A percentile compares a stretch with the other conserved stretches of the same genome.
phyloP scores from a whole-genome alignment of 1,140 invertebrate species.

The Dolichoris vasculosae region DNA sequence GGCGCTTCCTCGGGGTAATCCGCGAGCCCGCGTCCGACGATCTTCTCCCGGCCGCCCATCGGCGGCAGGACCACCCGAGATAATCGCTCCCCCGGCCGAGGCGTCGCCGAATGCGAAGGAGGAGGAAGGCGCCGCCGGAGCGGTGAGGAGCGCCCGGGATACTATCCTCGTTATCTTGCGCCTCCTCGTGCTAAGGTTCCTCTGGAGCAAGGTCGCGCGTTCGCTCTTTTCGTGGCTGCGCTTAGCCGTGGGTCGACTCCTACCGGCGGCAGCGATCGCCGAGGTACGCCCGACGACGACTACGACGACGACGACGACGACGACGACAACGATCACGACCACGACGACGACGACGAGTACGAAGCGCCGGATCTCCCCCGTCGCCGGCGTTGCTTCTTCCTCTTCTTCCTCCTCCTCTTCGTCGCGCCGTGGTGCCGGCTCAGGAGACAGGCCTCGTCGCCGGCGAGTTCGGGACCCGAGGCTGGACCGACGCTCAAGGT shows the following conservation, averaged over 20 bases:
- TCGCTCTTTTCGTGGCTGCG: slow-evolving; percentile 38
- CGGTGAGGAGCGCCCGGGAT: not conserved
- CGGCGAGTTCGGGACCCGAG: slow-evolving; percentile 40
- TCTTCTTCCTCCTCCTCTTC: not conserved
- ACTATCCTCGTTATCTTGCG: not conserved
- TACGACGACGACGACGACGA: not conserved
- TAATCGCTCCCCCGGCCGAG: not conserved
- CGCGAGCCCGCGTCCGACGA: not conserved
- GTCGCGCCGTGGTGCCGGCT: not conserved
- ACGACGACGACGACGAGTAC: not conserved
- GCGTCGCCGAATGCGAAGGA: slow-evolving; percentile 20
- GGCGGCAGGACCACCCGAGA: not conserved
- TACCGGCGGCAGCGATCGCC: not conserved
- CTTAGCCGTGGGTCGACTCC: not conserved
- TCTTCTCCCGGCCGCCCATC: not conserved
- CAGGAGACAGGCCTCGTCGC: not conserved
- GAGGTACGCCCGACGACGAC: not conserved
- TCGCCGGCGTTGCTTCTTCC: too few relatives aligned
- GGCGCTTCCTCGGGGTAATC: not conserved
- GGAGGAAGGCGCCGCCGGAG: not conserved
- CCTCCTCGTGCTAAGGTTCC: slow-evolving; percentile 18
- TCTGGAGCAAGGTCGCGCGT: slow-evolving; percentile 16
- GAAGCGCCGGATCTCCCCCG: not conserved
- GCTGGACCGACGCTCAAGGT: slow-evolving; percentile 69
- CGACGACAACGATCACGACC: too few relatives aligned